Conservation (phyloP, 1,140 invertebrate species). For the Drosophila sucinea region DNA sequence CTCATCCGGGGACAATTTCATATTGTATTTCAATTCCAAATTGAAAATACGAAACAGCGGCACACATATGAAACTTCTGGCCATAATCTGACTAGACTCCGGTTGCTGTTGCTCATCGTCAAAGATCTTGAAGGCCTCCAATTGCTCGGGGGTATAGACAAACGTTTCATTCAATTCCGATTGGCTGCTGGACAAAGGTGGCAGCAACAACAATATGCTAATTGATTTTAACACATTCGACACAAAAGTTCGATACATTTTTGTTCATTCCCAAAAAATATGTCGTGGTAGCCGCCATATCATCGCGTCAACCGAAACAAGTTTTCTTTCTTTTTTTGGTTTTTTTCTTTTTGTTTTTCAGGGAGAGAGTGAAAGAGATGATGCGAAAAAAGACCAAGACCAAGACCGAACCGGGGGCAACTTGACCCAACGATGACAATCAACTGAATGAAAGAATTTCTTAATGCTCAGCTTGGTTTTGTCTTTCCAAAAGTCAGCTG, state of each 20-base stretch:
- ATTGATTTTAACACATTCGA: slow-evolving; percentile 77
- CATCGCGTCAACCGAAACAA: slow-evolving; percentile 65
- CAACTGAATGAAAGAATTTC: slow-evolving; percentile 71
- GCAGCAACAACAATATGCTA: slow-evolving; percentile 58
- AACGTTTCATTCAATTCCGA: slow-evolving; percentile 48
- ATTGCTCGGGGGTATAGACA: slow-evolving; percentile 53
- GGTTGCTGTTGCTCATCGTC: slow-evolving; percentile 49
- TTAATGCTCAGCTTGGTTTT: slow-evolving; percentile 63
- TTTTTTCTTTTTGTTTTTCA: neutral
- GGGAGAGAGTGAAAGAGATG: slow-evolving; percentile 15
- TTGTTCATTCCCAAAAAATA: slow-evolving; percentile 56
- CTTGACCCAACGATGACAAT: slow-evolving; percentile 62
- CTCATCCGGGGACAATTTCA: slow-evolving; percentile 68
- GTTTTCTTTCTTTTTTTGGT: slow-evolving; percentile 49
- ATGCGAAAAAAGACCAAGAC: neutral
- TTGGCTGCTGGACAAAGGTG: slow-evolving; percentile 14
- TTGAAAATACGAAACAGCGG: slow-evolving; percentile 72
- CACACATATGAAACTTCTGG: slow-evolving; percentile 72
- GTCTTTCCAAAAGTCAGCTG: slow-evolving; percentile 36
- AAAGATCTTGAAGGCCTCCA: slow-evolving; percentile 62
- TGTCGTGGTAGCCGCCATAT: slow-evolving; percentile 35
- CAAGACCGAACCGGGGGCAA: slow-evolving; percentile 34
- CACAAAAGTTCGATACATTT: slow-evolving; percentile 65
- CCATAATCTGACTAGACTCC: slow-evolving; percentile 31
- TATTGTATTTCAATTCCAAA: slow-evolving; percentile 48